Base-by-base conservation (phyloP, 2,797 vertebrate species). In the Rhynchotus rufescens region DNA sequence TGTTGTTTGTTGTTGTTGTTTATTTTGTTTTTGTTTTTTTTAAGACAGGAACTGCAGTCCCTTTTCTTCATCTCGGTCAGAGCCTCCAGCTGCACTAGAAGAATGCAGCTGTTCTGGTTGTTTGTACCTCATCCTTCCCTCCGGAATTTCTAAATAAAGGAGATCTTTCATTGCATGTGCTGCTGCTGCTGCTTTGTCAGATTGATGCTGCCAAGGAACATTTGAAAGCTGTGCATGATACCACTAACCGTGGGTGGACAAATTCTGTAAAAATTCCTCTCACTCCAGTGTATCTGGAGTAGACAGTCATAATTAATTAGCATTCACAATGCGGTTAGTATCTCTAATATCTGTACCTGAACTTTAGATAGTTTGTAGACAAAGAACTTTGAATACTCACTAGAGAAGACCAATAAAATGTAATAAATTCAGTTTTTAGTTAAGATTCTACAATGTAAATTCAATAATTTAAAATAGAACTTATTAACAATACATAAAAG, bases 161-260 rank as follows among this genome's bases (percentile, higher is more conserved):
- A 84, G 73, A 65, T 59, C 65, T 86, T 95, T 96, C 89, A 93
- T 88, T 67, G 36, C 62, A 4, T 15, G 36, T 52, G 42, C 68
- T 86, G 40, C 61, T 51, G 8, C 40, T 85, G 45, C 59, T 73
- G 36, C 36, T 36, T 92, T 92, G 89, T 45, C 32, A 92, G 75
- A 83, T 80, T 94, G 89, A 78, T 59, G 94, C 82, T 73, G 72
- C 69, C 84, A 90, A 77, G 51, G 68, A 85, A 75, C 56, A 80
- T 40, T 71, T 51, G 66, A 71, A 52, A 72, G 45, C 38, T 75
- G 21, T 90, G 26, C 42, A 36, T 14, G 30, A 91, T n/a, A 36
- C 38, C 65, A 64, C 30, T 71, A 20, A 59, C 16, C 68, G 1
- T 36, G 19, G 16, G 26, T 38, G 30, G 34, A 8, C 9, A 47